Percentiles rank a stretch among this genome's conserved stretches.
Evolutionary conservation across 2,113 vertebrate genomes (phyloP).

Genomic region (Embiotoca jacksoni): DNA sequence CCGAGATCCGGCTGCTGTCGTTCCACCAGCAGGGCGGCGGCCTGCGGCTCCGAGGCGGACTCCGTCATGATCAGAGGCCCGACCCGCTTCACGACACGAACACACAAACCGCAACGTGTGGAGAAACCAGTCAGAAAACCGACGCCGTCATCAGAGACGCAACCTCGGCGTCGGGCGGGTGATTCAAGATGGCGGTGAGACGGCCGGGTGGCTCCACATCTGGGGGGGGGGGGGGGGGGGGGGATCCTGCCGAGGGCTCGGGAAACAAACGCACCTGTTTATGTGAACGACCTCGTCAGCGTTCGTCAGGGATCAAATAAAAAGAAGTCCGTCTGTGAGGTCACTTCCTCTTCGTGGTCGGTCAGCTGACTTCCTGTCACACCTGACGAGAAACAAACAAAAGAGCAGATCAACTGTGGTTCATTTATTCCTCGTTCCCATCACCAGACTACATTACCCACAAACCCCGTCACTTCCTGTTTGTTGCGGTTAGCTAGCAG

Average conservation of each 20-base stretch:
- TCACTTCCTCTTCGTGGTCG: background rate
- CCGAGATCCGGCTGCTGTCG: background rate
- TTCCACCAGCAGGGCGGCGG: conserved; percentile 23
- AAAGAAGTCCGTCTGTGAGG: background rate
- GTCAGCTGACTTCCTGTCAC: conserved; percentile 5
- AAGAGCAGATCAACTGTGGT: background rate
- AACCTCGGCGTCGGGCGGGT: background rate
- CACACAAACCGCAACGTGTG: background rate
- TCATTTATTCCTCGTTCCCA: background rate
- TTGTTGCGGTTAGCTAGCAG: no score
- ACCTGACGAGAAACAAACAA: conserved; percentile 30
- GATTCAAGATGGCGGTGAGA: background rate
- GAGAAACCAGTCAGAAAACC: background rate
- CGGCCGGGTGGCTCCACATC: background rate
- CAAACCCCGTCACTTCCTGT: no score
- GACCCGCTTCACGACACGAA: conserved; percentile 1
- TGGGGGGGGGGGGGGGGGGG: no score
- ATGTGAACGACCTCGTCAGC: background rate
- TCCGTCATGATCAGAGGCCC: conserved; percentile 62
- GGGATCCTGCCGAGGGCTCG: background rate
- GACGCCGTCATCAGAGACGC: background rate
- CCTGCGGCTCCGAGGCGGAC: conserved; percentile 8
- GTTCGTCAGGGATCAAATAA: background rate
- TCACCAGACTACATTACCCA: no score
- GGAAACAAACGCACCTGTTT: conserved; percentile 25